phyloP scores from a whole-genome alignment of 2,797 vertebrate species.

The Nannoperca obscura region DNA sequence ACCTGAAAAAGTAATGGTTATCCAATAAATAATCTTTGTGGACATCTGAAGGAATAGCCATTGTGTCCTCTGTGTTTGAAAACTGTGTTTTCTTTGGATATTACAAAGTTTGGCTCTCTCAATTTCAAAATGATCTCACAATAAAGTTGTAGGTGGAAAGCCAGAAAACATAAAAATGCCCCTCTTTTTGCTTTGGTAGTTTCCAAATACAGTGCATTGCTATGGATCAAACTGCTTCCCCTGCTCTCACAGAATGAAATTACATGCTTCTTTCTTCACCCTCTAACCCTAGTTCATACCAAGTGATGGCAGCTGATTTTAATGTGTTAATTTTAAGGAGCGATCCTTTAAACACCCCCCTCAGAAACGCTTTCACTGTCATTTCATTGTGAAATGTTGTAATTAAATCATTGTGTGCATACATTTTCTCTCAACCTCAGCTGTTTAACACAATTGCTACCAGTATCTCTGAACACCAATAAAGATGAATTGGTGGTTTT shows the following conservation, averaged over 20 bases:
- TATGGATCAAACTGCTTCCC: constrained; percentile 24
- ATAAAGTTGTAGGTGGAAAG: constrained; percentile 1
- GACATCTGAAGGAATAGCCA: constrained; percentile 15
- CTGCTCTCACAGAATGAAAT: constrained; percentile 13
- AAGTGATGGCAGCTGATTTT: constrained; percentile 35
- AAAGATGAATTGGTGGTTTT: constrained; percentile 2
- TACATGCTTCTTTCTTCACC: constrained; percentile 15
- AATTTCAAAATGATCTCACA: constrained; percentile 39
- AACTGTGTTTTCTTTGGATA: constrained; percentile 10
- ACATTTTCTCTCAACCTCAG: neutral
- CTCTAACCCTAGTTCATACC: constrained; percentile 22
- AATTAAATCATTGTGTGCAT: constrained; percentile 1
- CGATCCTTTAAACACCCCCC: constrained; percentile 4
- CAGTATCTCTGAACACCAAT: constrained; percentile 10
- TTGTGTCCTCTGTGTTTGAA: constrained; percentile 8
- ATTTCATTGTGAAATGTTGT: constrained; percentile 32
- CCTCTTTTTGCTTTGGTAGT: constrained; percentile 1
- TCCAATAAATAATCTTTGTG: constrained; percentile 25
- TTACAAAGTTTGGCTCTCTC: neutral
- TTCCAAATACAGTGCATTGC: constrained; percentile 17
- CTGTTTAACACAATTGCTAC: constrained; percentile 6
- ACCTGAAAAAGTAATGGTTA: constrained; percentile 8
- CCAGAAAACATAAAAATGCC: constrained; percentile 22
- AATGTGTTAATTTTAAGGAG: constrained; percentile 40
- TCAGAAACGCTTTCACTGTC: constrained; percentile 15